phyloP scores from a whole-genome alignment of 2,888 invertebrate genomes.

The Drosophila lacicola region DNA sequence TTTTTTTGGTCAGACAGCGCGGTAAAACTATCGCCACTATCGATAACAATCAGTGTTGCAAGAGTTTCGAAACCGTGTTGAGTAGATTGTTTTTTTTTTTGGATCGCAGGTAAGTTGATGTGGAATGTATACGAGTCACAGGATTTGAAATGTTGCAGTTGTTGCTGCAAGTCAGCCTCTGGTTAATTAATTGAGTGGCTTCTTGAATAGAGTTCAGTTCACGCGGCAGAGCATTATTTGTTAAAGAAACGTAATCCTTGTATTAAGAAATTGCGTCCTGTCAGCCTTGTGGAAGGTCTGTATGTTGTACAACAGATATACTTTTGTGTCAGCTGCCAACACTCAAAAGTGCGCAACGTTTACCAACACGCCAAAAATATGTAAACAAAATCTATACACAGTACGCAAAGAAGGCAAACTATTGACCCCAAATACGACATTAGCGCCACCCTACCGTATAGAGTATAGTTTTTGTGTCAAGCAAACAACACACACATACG shows the following conservation, averaged over 20 bases:
- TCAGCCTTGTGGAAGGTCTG: not conserved
- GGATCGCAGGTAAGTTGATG: not conserved
- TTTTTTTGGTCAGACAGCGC: conserved; percentile 61
- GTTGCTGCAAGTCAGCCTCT: not conserved
- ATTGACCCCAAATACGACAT: conserved; percentile 72
- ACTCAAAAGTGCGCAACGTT: conserved; percentile 31
- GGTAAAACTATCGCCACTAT: conserved; percentile 51
- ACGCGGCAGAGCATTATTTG: not conserved
- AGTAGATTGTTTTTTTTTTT: not conserved
- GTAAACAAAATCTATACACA: conserved; percentile 73
- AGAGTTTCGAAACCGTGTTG: conserved; percentile 11
- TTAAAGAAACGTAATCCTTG: not conserved
- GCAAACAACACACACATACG: conserved; percentile 45
- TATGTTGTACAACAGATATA: conserved; percentile 8
- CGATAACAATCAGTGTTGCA: conserved; percentile 34
- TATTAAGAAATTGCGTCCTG: not conserved
- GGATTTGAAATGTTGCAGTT: not conserved
- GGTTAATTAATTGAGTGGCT: no score
- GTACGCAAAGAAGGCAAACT: conserved; percentile 57
- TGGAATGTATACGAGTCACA: not conserved
- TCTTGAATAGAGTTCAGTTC: no score
- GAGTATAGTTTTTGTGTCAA: conserved; percentile 61
- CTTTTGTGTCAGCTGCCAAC: conserved; percentile 8
- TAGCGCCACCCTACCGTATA: conserved; percentile 59
- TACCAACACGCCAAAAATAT: conserved; percentile 70